These are phyloP conservation scores for Aegithalos caudatus DNA, from an alignment of 2,113 vertebrate genomes.

Conservation along the genomic window DNA sequence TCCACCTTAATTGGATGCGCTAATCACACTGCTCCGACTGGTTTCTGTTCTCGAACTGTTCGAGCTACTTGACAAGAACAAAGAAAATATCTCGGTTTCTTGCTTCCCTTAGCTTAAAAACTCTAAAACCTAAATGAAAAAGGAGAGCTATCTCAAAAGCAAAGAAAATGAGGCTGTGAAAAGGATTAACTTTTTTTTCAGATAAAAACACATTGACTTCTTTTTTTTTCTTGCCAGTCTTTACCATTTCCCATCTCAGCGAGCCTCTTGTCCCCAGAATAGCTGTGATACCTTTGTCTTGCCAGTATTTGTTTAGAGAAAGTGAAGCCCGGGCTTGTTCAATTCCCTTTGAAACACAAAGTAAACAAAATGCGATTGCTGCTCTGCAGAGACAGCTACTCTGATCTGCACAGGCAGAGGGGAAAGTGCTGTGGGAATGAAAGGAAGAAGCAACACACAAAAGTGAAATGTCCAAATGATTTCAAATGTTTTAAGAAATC, in stretches of 20 bases:
- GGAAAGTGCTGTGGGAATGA: neutral
- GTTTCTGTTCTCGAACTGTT: slow-evolving; percentile 35
- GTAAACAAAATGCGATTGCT: slow-evolving; percentile 54
- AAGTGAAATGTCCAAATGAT: neutral
- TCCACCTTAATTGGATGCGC: slow-evolving; percentile 37
- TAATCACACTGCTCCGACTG: slow-evolving; percentile 49
- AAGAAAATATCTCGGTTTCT: slow-evolving; percentile 49
- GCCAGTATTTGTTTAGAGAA: slow-evolving; percentile 45
- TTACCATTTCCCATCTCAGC: neutral
- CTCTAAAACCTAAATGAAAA: slow-evolving; percentile 42
- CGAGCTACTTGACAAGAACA: slow-evolving; percentile 59
- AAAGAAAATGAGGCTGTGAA: slow-evolving; percentile 37
- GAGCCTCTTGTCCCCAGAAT: slow-evolving; percentile 30
- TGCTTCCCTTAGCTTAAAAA: slow-evolving; percentile 23
- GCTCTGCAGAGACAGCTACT: slow-evolving; percentile 18
- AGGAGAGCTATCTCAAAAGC: slow-evolving; percentile 32
- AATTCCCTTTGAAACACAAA: slow-evolving; percentile 55
- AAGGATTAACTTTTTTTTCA: slow-evolving; percentile 47
- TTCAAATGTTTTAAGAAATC: slow-evolving; percentile 39
- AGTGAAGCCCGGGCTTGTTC: slow-evolving; percentile 28
- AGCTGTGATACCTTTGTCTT: slow-evolving; percentile 47
- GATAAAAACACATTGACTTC: slow-evolving; percentile 35
- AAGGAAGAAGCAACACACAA: neutral
- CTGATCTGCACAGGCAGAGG: slow-evolving; percentile 4
- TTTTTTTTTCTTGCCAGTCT: neutral